Base-by-base conservation (phyloP, 2,797 vertebrate species). In the Pseudochirops corinnae region DNA sequence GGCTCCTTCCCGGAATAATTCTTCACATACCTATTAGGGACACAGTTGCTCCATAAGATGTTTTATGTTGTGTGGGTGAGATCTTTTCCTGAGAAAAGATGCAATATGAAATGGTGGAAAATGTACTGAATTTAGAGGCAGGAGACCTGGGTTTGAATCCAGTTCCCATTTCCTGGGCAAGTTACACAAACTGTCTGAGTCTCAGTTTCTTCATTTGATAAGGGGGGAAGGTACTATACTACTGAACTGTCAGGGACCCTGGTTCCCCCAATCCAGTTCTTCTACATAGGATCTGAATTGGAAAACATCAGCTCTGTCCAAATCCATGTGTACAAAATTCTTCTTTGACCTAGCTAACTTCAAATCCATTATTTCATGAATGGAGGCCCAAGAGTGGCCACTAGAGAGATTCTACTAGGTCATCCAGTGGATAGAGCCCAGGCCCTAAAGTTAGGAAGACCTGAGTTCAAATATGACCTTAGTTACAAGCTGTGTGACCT, bases 371-470 rank as follows among this genome's bases (percentile, higher is more conserved):
- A 46, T 7, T n/a, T 1, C 5, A 6, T 31, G 16, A 56, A 53
- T 13, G 55, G 4, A 91, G 26, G 4, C 5, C 21, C 53, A 50
- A 5, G 18, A 5, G 60, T 91, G 1, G 0, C 92, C 4, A 1
- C 16, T 56, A 2, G 55, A 90, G 52, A 50, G 55, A 39, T 29
- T 93, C 56, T 58, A 16, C 2, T 0, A 53, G 26, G 16, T 55
- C 0, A 55, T 10, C 0, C 2, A 18, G 6, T 1, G 3, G 4
- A 9, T 11, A 0, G 14, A 67, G 14, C 14, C n/a, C 14, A 67
- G 33, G 1, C n/a, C 5, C 62, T 67, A n/a, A 4, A 67, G 33
- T 16, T 67, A 67, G 14, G 62, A 67, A n/a, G 14, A 67, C 33
- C 62, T 18, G 33, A 74, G 33, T 74, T 67, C 33, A 67, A 67